phyloP scores from a whole-genome alignment of 2,888 invertebrate species.

The Prostheceraeus crozeri region DNA sequence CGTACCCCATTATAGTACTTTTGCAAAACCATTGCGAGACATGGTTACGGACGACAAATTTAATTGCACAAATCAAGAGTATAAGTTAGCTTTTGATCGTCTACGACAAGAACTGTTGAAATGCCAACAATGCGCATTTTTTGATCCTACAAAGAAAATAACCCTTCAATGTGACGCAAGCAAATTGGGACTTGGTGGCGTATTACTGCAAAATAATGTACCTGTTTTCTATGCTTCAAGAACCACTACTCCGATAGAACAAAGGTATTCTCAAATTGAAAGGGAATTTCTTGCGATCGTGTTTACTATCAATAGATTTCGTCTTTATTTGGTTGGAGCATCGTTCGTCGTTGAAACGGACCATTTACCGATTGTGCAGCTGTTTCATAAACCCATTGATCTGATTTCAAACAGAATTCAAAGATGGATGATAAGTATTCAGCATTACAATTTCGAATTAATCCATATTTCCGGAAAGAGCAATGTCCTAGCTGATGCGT shows the following conservation, averaged over 20 bases:
- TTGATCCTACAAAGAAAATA: constrained; percentile 15
- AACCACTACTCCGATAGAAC: constrained; percentile 33
- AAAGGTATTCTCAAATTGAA: constrained; percentile 36
- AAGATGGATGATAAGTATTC: constrained; percentile 24
- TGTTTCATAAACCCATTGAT: constrained; percentile 29
- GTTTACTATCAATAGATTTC: constrained; percentile 38
- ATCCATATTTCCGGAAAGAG: constrained; percentile 23
- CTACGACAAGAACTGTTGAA: constrained; percentile 12
- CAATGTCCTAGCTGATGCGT: constrained; percentile 27
- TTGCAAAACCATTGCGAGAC: constrained; percentile 22
- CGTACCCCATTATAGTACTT: constrained; percentile 25
- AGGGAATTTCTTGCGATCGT: constrained; percentile 33
- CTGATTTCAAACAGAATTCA: constrained; percentile 21
- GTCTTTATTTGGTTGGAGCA: constrained; percentile 37
- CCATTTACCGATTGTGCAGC: constrained; percentile 33
- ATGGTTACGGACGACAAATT: constrained; percentile 8
- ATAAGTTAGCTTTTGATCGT: constrained; percentile 17
- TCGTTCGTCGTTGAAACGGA: constrained; percentile 35
- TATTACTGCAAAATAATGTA: constrained; percentile 17
- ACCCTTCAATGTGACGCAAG: constrained; percentile 19
- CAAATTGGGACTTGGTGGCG: constrained; percentile 14
- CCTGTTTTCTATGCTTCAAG: constrained; percentile 38
- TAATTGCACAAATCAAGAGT: constrained; percentile 14
- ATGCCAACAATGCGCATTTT: constrained; percentile 8
- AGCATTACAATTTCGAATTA: constrained; percentile 24